Conservation (phyloP, 2,888 invertebrate species). For the Amblyjoppa fuscipennis region DNA sequence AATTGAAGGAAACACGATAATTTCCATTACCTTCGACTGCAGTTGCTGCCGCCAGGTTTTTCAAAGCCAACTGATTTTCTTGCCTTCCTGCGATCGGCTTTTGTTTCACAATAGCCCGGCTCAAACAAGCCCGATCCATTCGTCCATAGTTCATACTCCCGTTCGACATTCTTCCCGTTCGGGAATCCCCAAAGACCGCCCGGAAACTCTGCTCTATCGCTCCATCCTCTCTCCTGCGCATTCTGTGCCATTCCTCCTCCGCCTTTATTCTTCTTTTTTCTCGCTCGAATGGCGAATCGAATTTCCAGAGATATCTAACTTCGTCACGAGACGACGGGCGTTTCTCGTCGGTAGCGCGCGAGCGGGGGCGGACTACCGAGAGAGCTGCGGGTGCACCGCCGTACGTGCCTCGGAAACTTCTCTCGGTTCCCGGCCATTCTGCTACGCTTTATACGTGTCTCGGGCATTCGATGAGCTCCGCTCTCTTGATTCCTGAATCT, state of each 20-base stretch:
- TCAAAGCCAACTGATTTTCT: conserved; percentile 43
- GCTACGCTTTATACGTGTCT: conserved; percentile 59
- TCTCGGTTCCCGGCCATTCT: conserved; percentile 24
- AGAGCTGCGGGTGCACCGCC: conserved; percentile 33
- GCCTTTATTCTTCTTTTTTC: conserved; percentile 15
- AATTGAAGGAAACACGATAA: conserved; percentile 24
- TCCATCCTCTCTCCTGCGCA: background rate
- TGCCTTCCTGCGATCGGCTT: background rate
- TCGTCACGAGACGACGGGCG: conserved; percentile 28
- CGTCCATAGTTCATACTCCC: background rate
- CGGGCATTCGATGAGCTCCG: conserved; percentile 66
- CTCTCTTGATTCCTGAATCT: conserved; percentile 56
- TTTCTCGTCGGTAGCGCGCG: conserved; percentile 21
- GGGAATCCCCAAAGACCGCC: background rate
- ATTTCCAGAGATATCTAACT: conserved; percentile 56
- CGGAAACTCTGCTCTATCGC: conserved; percentile 7
- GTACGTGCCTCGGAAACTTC: conserved; percentile 64
- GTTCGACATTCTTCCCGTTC: background rate
- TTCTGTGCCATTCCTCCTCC: background rate
- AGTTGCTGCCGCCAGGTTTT: conserved; percentile 15
- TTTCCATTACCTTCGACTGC: conserved; percentile 29
- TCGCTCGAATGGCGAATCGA: conserved; percentile 62
- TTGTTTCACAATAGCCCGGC: background rate
- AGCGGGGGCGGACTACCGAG: conserved; percentile 16
- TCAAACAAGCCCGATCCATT: background rate